Conservation (phyloP, 2,113 vertebrate genomes). For the Bufo bufo region DNA sequence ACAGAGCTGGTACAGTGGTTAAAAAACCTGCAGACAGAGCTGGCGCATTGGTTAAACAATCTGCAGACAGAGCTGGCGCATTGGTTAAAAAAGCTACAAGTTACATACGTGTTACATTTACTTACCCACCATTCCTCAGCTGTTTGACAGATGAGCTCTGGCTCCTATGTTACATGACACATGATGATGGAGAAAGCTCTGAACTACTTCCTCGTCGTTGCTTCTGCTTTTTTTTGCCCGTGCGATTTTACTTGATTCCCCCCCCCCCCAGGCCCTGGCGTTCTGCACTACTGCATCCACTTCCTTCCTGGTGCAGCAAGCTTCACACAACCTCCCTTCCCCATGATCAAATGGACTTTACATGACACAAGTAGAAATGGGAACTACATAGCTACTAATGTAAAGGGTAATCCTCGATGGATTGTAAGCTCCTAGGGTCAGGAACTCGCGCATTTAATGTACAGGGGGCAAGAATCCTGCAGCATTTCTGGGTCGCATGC, state of each 20-base stretch:
- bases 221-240: slow-evolving; percentile 54
- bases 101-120: not conserved
- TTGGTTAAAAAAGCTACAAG: not conserved
- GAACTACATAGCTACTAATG: not conserved
- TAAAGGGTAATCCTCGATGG: not conserved
- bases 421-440: not conserved
- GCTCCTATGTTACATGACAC: not conserved
- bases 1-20: too few relatives aligned
- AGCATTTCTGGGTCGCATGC: too few relatives aligned
- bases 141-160: not conserved
- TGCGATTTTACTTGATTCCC: slow-evolving; percentile 9
- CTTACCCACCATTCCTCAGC: not conserved
- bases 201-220: slow-evolving; percentile 40
- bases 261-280: slow-evolving; percentile 24
- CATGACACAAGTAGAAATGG: slow-evolving; percentile 8
- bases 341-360: slow-evolving; percentile 29
- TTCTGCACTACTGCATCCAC: slow-evolving; percentile 49
- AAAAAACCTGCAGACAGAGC: too few relatives aligned
- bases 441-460: too few relatives aligned
- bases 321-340: slow-evolving; percentile 17
- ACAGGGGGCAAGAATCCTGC: too few relatives aligned
- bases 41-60: too few relatives aligned
- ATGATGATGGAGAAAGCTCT: slow-evolving; percentile 42
- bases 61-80: too few relatives aligned
- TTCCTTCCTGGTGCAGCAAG: slow-evolving; percentile 51